These are phyloP conservation scores for Panulirus ornatus DNA, from an alignment of 1,140 invertebrate genomes.

Conservation along the genomic window DNA sequence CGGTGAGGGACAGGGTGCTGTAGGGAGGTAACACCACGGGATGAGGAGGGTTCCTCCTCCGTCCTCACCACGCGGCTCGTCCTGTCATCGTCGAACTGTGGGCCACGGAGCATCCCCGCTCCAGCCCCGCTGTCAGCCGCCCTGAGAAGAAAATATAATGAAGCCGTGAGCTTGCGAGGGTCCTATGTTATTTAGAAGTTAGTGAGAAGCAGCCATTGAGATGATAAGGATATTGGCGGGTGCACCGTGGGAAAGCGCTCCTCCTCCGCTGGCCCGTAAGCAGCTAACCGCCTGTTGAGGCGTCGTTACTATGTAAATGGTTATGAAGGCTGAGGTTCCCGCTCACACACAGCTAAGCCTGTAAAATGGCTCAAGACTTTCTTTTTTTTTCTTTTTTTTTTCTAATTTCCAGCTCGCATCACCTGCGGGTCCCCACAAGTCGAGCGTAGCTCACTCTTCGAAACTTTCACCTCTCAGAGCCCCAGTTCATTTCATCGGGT, in stretches of 20 bases:
- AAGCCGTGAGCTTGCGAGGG: background rate
- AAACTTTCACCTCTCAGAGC: too few relatives aligned
- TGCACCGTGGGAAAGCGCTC: conserved; percentile 15
- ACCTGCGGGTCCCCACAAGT: too few relatives aligned
- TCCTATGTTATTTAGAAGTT: background rate
- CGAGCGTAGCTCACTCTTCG: background rate
- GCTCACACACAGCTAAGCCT: background rate
- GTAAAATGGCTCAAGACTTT: too few relatives aligned
- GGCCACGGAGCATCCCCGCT: background rate
- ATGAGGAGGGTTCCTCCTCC: too few relatives aligned
- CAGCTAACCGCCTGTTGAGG: conserved; percentile 20
- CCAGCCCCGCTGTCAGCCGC: background rate
- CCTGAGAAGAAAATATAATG: conserved; percentile 11
- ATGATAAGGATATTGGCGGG: background rate
- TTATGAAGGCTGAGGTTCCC: background rate
- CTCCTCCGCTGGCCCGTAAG: background rate
- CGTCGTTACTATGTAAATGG: conserved; percentile 44
- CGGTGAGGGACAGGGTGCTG: too few relatives aligned
- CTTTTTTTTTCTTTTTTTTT: background rate
- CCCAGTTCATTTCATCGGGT: too few relatives aligned
- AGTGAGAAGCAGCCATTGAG: background rate
- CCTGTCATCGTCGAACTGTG: too few relatives aligned
- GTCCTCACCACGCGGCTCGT: too few relatives aligned
- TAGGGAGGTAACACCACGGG: too few relatives aligned
- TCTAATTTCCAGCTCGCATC: background rate